These are phyloP conservation scores for Sipha maydis DNA, from an alignment of 2,888 invertebrate genomes.

Conservation along the genomic window DNA sequence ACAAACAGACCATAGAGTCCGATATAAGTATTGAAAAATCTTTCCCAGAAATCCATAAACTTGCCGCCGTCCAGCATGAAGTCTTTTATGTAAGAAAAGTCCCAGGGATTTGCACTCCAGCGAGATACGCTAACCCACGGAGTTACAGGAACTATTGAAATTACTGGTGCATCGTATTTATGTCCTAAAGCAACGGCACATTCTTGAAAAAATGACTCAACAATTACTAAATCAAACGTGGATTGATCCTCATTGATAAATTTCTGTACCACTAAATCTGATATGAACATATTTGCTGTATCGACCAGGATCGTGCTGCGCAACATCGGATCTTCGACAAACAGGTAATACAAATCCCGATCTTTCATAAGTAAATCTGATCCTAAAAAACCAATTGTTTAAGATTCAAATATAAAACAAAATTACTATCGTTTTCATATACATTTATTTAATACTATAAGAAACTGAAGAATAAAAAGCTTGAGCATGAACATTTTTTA, in stretches of 20 bases:
- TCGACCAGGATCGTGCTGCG: constrained; percentile 27
- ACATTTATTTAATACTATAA: too few species aligned
- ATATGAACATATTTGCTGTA: not conserved
- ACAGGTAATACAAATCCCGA: not conserved
- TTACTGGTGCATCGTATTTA: constrained; percentile 65
- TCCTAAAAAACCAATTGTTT: not conserved
- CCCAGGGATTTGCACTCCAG: constrained; percentile 20
- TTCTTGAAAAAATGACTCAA: constrained; percentile 65
- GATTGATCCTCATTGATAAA: constrained; percentile 38
- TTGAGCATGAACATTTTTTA: too few species aligned
- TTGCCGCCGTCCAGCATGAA: constrained; percentile 28
- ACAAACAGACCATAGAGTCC: constrained; percentile 14
- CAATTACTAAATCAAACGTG: constrained; percentile 46
- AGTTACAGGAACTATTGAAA: constrained; percentile 58
- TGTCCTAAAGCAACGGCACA: constrained; percentile 66
- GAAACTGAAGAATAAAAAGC: too few species aligned
- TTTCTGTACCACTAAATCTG: constrained; percentile 19
- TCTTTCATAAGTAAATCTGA: constrained; percentile 19
- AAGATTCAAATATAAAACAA: not conserved
- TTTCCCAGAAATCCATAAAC: constrained; percentile 24
- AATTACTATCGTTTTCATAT: too few species aligned
- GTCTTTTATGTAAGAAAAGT: constrained; percentile 41
- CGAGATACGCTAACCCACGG: constrained; percentile 46
- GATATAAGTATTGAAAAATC: not conserved
- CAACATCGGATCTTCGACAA: constrained; percentile 8